Percentiles rank a stretch among this genome's conserved stretches.
Conservation (phyloP, 1,140 invertebrate species). For the Alviniconcha marisindica region DNA sequence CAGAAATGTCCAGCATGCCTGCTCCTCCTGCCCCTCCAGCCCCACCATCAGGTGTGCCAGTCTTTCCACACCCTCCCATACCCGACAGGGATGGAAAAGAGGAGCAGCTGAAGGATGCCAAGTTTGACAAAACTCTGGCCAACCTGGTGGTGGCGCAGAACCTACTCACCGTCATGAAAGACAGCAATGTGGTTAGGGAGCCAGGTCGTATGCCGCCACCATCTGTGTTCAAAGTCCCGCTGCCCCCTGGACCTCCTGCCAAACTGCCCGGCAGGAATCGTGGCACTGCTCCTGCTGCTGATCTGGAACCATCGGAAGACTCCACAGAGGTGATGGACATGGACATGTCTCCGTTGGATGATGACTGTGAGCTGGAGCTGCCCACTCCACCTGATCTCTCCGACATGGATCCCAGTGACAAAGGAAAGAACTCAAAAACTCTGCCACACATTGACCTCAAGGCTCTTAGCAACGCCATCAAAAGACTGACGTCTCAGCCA, state of each 20-base stretch:
- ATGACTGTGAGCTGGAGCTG: constrained; percentile 57
- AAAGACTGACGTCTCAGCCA: constrained; percentile 50
- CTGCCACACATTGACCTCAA: constrained; percentile 40
- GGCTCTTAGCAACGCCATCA: constrained; percentile 43
- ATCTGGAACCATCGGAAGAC: constrained; percentile 54
- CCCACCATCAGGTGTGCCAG: constrained; percentile 18
- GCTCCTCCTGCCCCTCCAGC: neutral
- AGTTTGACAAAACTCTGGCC: constrained; percentile 14
- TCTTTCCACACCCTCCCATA: neutral
- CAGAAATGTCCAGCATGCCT: neutral
- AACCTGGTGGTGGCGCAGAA: constrained; percentile 13
- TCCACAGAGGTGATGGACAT: constrained; percentile 80
- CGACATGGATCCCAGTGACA: constrained; percentile 64
- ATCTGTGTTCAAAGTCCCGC: constrained; percentile 63
- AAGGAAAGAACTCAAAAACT: constrained; percentile 27
- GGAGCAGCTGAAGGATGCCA: neutral
- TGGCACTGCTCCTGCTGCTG: neutral
- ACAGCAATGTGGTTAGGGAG: neutral
- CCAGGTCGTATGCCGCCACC: neutral
- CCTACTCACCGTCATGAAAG: constrained; percentile 8
- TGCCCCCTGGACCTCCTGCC: constrained; percentile 41
- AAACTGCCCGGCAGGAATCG: neutral
- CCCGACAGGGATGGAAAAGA: neutral
- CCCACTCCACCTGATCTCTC: constrained; percentile 43
- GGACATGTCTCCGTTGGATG: constrained; percentile 78